Percentiles rank a stretch among this genome's conserved stretches.
phyloP scores from a whole-genome alignment of 2,888 invertebrate species.

The Aromia moschata region DNA sequence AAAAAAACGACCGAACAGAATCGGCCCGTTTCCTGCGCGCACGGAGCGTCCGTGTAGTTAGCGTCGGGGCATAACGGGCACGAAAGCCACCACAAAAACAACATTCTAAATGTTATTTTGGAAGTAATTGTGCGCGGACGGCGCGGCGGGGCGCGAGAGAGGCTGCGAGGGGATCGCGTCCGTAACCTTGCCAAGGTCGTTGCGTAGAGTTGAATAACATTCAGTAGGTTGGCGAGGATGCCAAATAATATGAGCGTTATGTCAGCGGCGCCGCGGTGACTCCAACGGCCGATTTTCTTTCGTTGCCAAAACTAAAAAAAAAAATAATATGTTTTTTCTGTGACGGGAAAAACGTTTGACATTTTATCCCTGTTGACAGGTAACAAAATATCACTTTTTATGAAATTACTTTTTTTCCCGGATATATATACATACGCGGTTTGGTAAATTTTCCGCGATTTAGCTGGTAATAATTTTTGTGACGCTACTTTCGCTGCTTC shows the following conservation, averaged over 20 bases:
- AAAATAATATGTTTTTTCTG: too few relatives aligned
- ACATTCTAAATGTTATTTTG: slow-evolving; percentile 39
- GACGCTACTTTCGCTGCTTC: too few relatives aligned
- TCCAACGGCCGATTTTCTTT: too few relatives aligned
- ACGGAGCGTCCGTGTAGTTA: slow-evolving; percentile 21
- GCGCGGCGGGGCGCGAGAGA: slow-evolving; percentile 24
- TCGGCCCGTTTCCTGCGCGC: slow-evolving; percentile 24
- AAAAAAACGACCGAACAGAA: slow-evolving; percentile 17
- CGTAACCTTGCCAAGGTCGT: slow-evolving; percentile 61
- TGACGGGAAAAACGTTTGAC: too few relatives aligned
- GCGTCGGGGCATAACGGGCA: slow-evolving; percentile 42
- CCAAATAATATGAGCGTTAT: slow-evolving; percentile 26
- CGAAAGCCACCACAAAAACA: slow-evolving; percentile 46
- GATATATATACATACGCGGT: too few relatives aligned
- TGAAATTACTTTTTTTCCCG: too few relatives aligned
- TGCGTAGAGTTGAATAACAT: slow-evolving; percentile 57
- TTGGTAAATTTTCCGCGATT: too few relatives aligned
- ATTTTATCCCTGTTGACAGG: too few relatives aligned
- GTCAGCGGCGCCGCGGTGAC: too few relatives aligned
- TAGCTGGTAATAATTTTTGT: too few relatives aligned
- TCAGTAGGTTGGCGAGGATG: slow-evolving; percentile 34
- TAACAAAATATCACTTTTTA: too few relatives aligned
- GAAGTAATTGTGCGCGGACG: slow-evolving; percentile 40
- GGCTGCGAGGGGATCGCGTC: slow-evolving; percentile 30
- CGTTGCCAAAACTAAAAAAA: too few relatives aligned